phyloP scores from a whole-genome alignment of 2,797 vertebrate species.

The Mus spretus region DNA sequence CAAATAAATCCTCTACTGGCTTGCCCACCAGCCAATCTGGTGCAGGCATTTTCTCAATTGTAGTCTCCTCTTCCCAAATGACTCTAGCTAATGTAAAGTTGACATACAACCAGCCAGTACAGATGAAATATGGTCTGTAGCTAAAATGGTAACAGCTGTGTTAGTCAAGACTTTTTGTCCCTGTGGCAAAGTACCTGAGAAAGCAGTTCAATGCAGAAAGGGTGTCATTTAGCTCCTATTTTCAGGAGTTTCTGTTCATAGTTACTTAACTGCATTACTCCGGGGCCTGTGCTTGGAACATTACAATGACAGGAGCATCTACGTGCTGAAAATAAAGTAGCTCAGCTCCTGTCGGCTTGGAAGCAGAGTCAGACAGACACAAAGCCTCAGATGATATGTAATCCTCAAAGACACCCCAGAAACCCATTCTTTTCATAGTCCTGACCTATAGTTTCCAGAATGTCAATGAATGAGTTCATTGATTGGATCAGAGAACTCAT shows the following conservation, averaged over 20 bases:
- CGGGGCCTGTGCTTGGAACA: neutral
- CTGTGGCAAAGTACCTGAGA: neutral
- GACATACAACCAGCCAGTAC: neutral
- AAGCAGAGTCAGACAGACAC: neutral
- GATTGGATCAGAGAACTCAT: neutral
- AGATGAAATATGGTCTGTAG: slow-evolving; percentile 36
- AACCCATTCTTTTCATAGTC: neutral
- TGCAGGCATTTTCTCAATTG: neutral
- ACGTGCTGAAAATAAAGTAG: neutral
- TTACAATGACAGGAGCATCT: neutral
- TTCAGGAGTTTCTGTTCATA: neutral
- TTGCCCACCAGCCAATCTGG: neutral
- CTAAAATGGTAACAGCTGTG: neutral
- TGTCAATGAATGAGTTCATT: neutral
- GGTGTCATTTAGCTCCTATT: neutral
- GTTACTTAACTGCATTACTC: neutral
- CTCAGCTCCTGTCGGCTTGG: neutral
- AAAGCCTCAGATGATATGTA: neutral
- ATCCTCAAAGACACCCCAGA: neutral
- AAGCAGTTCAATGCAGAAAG: neutral
- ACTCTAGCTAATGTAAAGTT: neutral
- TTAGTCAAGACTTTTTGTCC: neutral
- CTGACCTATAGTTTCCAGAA: neutral
- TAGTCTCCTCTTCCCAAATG: neutral
- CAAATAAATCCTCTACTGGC: neutral